Evolutionary conservation across 2,797 vertebrate genomes (phyloP).

Genomic region (Myotis myotis): DNA sequence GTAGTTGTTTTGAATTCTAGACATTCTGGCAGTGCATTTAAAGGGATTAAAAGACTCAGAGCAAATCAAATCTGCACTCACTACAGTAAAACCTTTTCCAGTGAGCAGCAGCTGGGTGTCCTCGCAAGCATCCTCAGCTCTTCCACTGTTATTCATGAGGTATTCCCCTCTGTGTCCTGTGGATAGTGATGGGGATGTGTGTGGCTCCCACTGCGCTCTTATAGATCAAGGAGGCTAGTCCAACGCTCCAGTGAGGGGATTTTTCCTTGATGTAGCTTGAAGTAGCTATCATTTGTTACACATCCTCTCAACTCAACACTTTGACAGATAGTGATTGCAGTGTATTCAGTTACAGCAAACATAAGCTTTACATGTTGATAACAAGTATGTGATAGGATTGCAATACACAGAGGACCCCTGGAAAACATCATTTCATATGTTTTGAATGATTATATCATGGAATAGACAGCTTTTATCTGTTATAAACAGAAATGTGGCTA

Average conservation of each 20-base stretch:
- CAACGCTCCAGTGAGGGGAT: accelerated
- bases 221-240: neutral
- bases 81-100: neutral
- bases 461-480: neutral
- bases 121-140: neutral
- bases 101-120: neutral
- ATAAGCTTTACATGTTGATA: neutral
- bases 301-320: neutral
- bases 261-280: neutral
- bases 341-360: neutral
- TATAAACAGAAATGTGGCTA: neutral
- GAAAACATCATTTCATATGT: neutral
- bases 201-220: neutral
- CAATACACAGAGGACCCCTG: neutral
- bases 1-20: neutral
- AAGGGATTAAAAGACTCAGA: neutral
- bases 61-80: neutral
- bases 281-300: neutral
- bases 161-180: neutral
- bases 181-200: neutral
- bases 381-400: neutral
- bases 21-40: neutral
- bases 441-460: neutral
- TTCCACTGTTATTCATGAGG: neutral
- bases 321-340: neutral